These are phyloP conservation scores for Pterobdella sp. DNA, from an alignment of 2,888 invertebrate species.

Conservation along the genomic window DNA sequence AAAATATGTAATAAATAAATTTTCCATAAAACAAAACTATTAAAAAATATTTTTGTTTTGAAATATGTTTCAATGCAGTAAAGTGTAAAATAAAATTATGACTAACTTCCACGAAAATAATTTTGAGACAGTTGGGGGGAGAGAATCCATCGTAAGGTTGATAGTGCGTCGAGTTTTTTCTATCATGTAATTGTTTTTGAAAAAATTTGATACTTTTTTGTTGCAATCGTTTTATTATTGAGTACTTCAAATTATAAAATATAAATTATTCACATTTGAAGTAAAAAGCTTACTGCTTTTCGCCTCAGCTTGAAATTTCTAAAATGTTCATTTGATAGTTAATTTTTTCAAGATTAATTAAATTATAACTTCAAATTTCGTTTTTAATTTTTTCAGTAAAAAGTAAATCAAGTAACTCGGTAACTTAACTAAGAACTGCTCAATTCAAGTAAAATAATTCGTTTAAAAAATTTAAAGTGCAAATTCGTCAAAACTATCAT, in stretches of 20 bases:
- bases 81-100: slow-evolving; percentile 2
- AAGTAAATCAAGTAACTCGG: slow-evolving; percentile 10
- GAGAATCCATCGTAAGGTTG: slow-evolving; percentile 16
- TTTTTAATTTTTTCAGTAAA: background rate
- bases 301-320: too few species aligned
- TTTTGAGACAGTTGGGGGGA: slow-evolving; percentile 11
- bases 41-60: too few species aligned
- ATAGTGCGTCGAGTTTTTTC: background rate
- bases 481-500: background rate
- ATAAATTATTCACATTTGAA: background rate
- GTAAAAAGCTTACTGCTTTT: background rate
- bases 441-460: slow-evolving; percentile 1
- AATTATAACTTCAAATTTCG: too few species aligned
- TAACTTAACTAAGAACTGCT: slow-evolving; percentile 14
- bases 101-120: background rate
- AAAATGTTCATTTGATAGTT: too few species aligned
- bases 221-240: background rate
- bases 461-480: background rate
- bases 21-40: too few species aligned
- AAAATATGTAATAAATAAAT: too few species aligned
- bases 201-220: background rate
- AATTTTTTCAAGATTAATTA: too few species aligned
- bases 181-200: background rate
- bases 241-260: background rate
- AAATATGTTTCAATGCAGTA: too few species aligned